phyloP scores from a whole-genome alignment of 2,797 vertebrate species.

The Protosalanx chinensis region DNA sequence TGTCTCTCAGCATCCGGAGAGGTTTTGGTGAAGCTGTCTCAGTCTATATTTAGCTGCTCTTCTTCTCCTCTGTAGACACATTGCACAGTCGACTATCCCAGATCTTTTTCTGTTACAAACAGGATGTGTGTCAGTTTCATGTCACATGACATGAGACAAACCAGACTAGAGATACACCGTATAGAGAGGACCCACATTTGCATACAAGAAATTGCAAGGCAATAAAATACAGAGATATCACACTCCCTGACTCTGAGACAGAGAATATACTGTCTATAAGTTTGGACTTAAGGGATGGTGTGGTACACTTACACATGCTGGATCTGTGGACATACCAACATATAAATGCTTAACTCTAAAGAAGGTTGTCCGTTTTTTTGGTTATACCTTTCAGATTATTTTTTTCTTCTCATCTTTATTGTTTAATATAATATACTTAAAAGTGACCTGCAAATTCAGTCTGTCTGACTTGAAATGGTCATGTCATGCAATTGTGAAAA shows the following conservation, averaged over 20 bases:
- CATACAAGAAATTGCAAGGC: not conserved
- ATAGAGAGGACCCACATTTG: no score
- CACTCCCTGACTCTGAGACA: not conserved
- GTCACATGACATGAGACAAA: constrained; percentile 28
- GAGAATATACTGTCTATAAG: no score
- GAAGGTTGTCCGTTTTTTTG: not conserved
- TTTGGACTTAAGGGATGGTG: not conserved
- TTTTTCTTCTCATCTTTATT: not conserved
- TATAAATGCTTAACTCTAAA: not conserved
- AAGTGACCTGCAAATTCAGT: not conserved
- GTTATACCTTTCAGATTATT: not conserved
- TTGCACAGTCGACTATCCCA: constrained; percentile 25
- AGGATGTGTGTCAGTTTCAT: constrained; percentile 74
- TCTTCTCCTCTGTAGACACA: constrained; percentile 23
- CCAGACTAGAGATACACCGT: not conserved
- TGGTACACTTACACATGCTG: not conserved
- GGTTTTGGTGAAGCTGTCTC: constrained; percentile 18
- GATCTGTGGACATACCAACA: not conserved
- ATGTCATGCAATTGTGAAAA: no score
- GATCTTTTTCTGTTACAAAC: constrained; percentile 76
- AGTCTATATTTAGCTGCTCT: constrained; percentile 68
- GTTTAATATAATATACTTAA: not conserved
- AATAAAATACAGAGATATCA: not conserved
- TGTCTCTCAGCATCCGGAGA: constrained; percentile 34
- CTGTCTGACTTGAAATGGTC: no score